Evolutionary conservation across 2,888 invertebrate species (phyloP).

Genomic region (Meloe dianella): DNA sequence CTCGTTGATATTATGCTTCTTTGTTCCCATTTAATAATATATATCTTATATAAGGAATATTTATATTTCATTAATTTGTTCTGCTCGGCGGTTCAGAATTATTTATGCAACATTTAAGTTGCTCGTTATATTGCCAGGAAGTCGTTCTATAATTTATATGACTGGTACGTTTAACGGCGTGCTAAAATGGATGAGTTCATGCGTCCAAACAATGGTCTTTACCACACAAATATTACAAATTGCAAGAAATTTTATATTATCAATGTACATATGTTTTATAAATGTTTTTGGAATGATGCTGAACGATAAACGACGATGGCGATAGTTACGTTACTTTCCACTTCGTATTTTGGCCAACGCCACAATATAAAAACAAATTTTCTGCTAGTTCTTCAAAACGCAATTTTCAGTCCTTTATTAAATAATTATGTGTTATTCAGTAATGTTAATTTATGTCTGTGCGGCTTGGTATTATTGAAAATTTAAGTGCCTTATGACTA

Average conservation of each 20-base stretch:
- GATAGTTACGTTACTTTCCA: too few relatives aligned
- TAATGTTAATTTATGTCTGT: too few relatives aligned
- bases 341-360: too few relatives aligned
- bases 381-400: too few relatives aligned
- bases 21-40: constrained; percentile 26
- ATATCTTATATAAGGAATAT: constrained; percentile 43
- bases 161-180: constrained; percentile 34
- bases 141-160: constrained; percentile 49
- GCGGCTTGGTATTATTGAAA: not conserved
- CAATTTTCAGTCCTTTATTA: too few relatives aligned
- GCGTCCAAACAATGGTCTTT: constrained; percentile 32
- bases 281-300: too few relatives aligned
- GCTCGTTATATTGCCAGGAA: constrained; percentile 51
- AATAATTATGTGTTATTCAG: too few relatives aligned
- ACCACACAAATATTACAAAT: not conserved
- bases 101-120: constrained; percentile 54
- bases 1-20: constrained; percentile 26
- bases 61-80: constrained; percentile 53
- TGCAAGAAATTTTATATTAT: too few relatives aligned
- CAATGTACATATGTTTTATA: too few relatives aligned
- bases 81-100: constrained; percentile 44
- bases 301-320: too few relatives aligned
- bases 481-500: not conserved
- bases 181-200: constrained; percentile 46
- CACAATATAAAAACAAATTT: too few relatives aligned